A percentile compares a stretch with the other conserved stretches of the same genome.
Conservation (phyloP, 1,140 invertebrate genomes). For the Pogonognathellus flavescens region DNA sequence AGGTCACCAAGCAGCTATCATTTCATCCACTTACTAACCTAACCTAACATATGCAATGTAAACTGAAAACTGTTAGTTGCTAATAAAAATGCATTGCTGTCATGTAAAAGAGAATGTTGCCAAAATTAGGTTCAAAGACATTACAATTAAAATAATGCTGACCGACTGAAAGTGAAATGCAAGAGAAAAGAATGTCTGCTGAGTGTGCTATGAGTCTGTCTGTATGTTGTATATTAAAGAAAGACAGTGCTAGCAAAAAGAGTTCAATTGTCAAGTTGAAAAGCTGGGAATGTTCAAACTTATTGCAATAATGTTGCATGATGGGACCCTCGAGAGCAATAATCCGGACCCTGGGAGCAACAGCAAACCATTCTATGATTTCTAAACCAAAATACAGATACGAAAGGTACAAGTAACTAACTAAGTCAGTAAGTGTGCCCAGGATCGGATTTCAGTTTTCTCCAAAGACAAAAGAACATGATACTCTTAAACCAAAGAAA, state of each 20-base stretch:
- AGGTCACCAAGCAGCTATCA: too few species aligned
- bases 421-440: slow-evolving; percentile 15
- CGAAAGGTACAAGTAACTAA: neutral
- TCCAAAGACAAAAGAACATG: slow-evolving; percentile 9
- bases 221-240: too few species aligned
- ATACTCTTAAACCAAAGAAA: neutral
- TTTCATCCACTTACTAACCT: too few species aligned
- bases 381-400: slow-evolving; percentile 47
- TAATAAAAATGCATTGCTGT: too few species aligned
- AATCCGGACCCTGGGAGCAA: slow-evolving; percentile 42
- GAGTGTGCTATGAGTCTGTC: too few species aligned
- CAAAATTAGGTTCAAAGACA: too few species aligned
- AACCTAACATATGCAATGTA: too few species aligned
- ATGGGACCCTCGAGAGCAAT: slow-evolving; percentile 51
- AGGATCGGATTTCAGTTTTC: slow-evolving; percentile 15
- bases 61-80: too few species aligned
- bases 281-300: slow-evolving; percentile 52
- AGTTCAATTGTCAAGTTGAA: slow-evolving; percentile 44
- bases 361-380: slow-evolving; percentile 41
- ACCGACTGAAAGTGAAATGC: too few species aligned
- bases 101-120: too few species aligned
- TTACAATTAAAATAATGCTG: too few species aligned
- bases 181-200: neutral
- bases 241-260: slow-evolving; percentile 3
- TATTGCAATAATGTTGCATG: slow-evolving; percentile 51